These are phyloP conservation scores for Meteorus sp. DNA, from an alignment of 1,140 invertebrate genomes.

Conservation along the genomic window DNA sequence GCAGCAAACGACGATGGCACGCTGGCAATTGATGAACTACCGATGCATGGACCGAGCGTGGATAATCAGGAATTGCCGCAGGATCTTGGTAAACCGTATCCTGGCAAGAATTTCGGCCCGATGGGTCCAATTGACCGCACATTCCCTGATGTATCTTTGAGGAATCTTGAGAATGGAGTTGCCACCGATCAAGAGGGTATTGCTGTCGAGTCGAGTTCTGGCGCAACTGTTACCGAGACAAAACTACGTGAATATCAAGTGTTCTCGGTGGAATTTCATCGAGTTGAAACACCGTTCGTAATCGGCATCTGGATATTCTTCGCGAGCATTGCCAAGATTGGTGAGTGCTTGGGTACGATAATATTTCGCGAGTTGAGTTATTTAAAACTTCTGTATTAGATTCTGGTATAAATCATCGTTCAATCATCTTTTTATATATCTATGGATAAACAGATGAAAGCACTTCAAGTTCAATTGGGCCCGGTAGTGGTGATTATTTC, in stretches of 20 bases:
- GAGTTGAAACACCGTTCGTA: conserved; percentile 89
- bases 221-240: conserved; percentile 9
- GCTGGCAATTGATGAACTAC: conserved; percentile 20
- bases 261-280: conserved; percentile 79
- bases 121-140: conserved; percentile 44
- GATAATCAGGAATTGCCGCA: conserved; percentile 37
- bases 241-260: conserved; percentile 67
- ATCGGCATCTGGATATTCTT: conserved; percentile 95
- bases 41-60: conserved; percentile 36
- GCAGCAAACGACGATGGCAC: conserved; percentile 3
- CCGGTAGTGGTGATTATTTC: conserved; percentile 3
- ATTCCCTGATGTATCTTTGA: conserved; percentile 37
- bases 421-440: not conserved
- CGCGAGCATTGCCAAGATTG: conserved; percentile 92
- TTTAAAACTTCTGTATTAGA: not conserved
- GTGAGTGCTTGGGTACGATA: conserved; percentile 63
- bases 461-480: conserved; percentile 13
- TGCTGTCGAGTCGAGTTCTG: conserved; percentile 29
- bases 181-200: conserved; percentile 38
- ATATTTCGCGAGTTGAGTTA: not conserved
- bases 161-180: conserved; percentile 35
- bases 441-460: too few relatives aligned
- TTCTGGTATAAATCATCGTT: conserved; percentile 10
- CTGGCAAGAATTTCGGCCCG: conserved; percentile 49
- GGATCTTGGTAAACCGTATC: conserved; percentile 40